These are phyloP conservation scores for Muricea muricata DNA, from an alignment of 92 coral and sea anemone genomes.

Conservation along the genomic window DNA sequence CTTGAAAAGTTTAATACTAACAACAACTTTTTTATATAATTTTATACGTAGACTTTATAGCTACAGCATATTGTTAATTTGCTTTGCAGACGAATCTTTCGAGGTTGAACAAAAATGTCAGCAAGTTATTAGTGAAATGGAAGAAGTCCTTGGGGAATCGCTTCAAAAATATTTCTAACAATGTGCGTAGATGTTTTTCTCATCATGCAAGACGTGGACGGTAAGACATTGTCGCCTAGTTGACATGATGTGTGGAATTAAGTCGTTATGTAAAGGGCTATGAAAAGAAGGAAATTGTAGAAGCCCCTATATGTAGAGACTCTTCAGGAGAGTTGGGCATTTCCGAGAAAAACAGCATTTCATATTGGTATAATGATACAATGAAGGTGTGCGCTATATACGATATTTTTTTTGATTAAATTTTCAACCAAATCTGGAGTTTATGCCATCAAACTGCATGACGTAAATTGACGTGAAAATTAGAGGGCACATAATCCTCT, in stretches of 20 bases:
- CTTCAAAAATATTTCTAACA: conserved; percentile 83
- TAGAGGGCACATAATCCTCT: neutral
- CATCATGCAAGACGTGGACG: neutral
- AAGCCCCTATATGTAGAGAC: no score
- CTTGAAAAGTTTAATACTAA: no score
- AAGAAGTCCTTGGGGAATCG: conserved; percentile 84
- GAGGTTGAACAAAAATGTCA: conserved; percentile 98
- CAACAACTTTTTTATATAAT: no score
- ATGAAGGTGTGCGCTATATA: neutral
- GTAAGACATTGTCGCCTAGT: neutral
- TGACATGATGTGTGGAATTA: neutral
- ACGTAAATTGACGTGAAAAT: neutral
- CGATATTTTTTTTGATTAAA: neutral
- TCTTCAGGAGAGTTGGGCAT: neutral
- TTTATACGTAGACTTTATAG: no score
- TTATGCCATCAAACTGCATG: neutral
- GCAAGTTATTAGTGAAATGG: conserved; percentile 86
- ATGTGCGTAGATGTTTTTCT: neutral
- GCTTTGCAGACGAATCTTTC: conserved; percentile 95
- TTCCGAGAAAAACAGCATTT: neutral
- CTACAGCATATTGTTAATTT: no score
- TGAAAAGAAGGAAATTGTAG: neutral
- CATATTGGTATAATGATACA: neutral
- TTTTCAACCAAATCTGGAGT: neutral
- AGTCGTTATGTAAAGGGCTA: neutral